phyloP scores from a whole-genome alignment of 2,888 invertebrate species.

The Agriopis marginaria region DNA sequence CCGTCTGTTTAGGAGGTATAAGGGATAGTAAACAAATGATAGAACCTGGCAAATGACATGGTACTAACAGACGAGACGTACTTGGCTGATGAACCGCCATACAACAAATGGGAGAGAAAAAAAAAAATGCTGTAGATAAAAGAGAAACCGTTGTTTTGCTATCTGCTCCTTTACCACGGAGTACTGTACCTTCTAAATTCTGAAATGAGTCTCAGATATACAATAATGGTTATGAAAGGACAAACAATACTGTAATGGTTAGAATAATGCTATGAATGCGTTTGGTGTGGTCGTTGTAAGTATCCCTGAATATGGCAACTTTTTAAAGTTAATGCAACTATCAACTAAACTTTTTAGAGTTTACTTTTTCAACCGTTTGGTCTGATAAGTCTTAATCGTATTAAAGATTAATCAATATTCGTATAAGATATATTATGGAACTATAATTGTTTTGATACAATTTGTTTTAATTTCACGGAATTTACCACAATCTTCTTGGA shows the following conservation, averaged over 20 bases:
- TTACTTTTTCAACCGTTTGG: not conserved
- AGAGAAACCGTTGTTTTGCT: too few relatives aligned
- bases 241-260: not conserved
- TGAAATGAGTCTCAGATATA: too few relatives aligned
- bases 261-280: not conserved
- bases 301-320: not conserved
- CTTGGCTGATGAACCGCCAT: too few relatives aligned
- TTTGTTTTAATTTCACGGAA: slow-evolving; percentile 1
- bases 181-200: too few relatives aligned
- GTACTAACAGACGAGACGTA: too few relatives aligned
- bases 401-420: not conserved
- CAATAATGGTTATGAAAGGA: too few relatives aligned
- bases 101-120: too few relatives aligned
- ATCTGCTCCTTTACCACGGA: too few relatives aligned
- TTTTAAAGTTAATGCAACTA: too few relatives aligned
- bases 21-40: too few relatives aligned
- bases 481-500: not conserved
- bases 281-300: not conserved
- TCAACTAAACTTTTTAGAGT: not conserved
- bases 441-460: not conserved
- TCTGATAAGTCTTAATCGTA: not conserved
- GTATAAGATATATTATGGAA: not conserved
- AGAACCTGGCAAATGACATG: too few relatives aligned
- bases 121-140: too few relatives aligned
- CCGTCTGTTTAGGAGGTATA: not conserved